Conservation (phyloP, 2,797 vertebrate genomes). For the Dallia pectoralis region DNA sequence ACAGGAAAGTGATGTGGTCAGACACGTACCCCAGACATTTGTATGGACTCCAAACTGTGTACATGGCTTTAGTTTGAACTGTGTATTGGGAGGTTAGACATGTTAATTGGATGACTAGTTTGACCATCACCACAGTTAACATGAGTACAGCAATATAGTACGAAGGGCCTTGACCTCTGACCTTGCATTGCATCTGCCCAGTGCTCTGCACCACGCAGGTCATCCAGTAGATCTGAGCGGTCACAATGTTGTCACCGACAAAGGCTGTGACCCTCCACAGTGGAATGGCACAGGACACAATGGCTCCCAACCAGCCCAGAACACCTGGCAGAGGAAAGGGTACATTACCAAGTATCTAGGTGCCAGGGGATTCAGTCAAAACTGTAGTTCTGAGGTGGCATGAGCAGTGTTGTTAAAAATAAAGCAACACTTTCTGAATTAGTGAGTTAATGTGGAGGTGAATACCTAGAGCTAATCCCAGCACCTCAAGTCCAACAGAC, state of each 20-base stretch:
- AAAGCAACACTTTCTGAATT: too few relatives aligned
- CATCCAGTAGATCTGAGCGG: constrained; percentile 81
- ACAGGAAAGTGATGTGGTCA: not conserved
- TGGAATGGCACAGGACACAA: constrained; percentile 76
- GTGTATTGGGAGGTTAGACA: too few relatives aligned
- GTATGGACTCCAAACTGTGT: too few relatives aligned
- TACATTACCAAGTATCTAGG: not conserved
- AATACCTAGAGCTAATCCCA: constrained; percentile 71
- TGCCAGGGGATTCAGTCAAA: too few relatives aligned
- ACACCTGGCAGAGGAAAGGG: constrained; percentile 29
- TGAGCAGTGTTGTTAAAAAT: too few relatives aligned
- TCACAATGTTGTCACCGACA: constrained; percentile 80
- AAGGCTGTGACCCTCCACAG: constrained; percentile 82
- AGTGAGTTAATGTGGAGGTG: too few relatives aligned
- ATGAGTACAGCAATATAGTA: not conserved
- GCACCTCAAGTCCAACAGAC: constrained; percentile 79
- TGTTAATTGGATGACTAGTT: too few relatives aligned
- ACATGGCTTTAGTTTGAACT: not conserved
- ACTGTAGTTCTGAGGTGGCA: too few relatives aligned
- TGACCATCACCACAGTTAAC: not conserved
- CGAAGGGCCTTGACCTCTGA: constrained; percentile 23
- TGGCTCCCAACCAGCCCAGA: constrained; percentile 77
- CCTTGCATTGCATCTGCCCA: constrained; percentile 82
- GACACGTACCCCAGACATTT: not conserved
- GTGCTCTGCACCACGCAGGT: constrained; percentile 83